phyloP scores from a whole-genome alignment of 2,113 vertebrate genomes.

The Lepisosteus osseus region DNA sequence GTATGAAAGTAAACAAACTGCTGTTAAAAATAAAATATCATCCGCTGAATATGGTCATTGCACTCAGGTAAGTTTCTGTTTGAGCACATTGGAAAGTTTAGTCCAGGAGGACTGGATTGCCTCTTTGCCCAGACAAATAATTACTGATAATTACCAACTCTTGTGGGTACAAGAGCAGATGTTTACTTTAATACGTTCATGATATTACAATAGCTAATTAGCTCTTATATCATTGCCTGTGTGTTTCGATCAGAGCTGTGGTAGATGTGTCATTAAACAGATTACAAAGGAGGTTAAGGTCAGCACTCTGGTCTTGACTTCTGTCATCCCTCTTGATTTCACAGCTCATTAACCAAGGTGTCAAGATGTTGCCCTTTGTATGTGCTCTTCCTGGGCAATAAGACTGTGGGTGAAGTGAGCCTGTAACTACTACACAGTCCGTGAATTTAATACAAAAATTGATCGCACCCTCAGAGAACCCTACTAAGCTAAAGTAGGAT shows the following conservation, averaged over 20 bases:
- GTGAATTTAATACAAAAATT: too few species aligned
- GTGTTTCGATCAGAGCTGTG: neutral
- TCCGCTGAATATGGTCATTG: too few species aligned
- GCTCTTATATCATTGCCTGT: neutral
- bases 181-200: slow-evolving; percentile 19
- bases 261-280: neutral
- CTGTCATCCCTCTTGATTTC: neutral
- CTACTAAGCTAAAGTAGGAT: too few species aligned
- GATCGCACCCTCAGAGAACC: too few species aligned
- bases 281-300: neutral
- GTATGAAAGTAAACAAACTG: too few species aligned
- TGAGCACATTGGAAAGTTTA: neutral
- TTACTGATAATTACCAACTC: slow-evolving; percentile 17
- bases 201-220: neutral
- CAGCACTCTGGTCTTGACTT: neutral
- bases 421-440: too few species aligned
- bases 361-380: too few species aligned
- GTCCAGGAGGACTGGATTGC: neutral
- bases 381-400: too few species aligned
- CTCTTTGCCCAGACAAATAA: slow-evolving; percentile 18
- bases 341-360: too few species aligned
- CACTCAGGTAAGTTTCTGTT: too few species aligned
- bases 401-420: too few species aligned
- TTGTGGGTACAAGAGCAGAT: slow-evolving; percentile 16
- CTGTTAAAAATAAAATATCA: too few species aligned